phyloP scores from a whole-genome alignment of 2,797 vertebrate species.

The Chrosomus eos region DNA sequence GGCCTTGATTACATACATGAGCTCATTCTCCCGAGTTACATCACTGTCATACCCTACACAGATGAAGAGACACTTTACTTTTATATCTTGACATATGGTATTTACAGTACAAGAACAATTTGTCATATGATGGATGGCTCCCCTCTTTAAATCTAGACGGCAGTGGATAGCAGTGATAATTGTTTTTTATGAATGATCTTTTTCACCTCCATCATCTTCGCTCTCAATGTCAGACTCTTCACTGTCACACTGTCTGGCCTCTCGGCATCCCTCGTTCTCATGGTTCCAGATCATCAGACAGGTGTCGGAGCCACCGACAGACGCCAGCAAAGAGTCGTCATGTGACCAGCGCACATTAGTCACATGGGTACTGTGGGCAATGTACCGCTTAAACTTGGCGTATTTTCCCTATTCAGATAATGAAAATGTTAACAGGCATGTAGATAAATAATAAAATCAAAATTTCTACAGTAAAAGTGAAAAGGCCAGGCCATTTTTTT shows the following conservation, averaged over 20 bases:
- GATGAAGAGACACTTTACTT: background rate
- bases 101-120: background rate
- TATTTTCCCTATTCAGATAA: slow-evolving; percentile 86
- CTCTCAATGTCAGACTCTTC: slow-evolving; percentile 97
- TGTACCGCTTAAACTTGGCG: slow-evolving; percentile 95
- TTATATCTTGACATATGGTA: background rate
- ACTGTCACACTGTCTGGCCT: slow-evolving; percentile 90
- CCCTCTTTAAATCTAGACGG: background rate
- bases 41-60: slow-evolving; percentile 95
- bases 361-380: slow-evolving; percentile 96
- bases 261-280: slow-evolving; percentile 86
- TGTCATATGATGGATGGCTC: slow-evolving; percentile 4
- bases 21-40: slow-evolving; percentile 95
- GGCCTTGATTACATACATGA: slow-evolving; percentile 97
- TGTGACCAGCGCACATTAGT: slow-evolving; percentile 96
- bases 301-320: slow-evolving; percentile 91
- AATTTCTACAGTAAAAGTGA: background rate
- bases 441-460: background rate
- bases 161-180: background rate
- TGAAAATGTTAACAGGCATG: background rate
- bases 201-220: slow-evolving; percentile 94
- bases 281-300: slow-evolving; percentile 97
- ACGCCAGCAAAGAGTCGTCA: slow-evolving; percentile 91
- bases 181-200: background rate
- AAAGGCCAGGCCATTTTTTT: background rate